These are phyloP conservation scores for Siniperca scherzeri DNA, from an alignment of 2,797 vertebrate genomes.

Conservation along the genomic window DNA sequence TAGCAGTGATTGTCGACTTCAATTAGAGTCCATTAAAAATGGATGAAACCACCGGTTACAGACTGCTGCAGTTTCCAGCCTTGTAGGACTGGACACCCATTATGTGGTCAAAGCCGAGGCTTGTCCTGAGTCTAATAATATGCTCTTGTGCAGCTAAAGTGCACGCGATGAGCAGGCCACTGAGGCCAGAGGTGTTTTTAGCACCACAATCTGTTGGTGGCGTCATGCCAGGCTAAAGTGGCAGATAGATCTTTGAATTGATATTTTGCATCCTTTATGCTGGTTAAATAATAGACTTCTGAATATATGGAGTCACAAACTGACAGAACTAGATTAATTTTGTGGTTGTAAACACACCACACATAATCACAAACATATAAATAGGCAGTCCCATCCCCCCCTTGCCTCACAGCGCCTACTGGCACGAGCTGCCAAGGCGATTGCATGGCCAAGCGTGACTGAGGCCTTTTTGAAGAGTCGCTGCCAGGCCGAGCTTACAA, in stretches of 20 bases:
- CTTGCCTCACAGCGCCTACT: constrained; percentile 20
- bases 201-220: neutral
- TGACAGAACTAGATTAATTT: neutral
- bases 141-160: constrained; percentile 26
- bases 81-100: constrained; percentile 16
- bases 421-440: constrained; percentile 55
- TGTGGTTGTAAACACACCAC: constrained; percentile 19
- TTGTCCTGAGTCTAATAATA: constrained; percentile 43
- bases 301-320: neutral
- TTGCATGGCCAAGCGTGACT: constrained; percentile 51
- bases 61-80: constrained; percentile 43
- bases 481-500: constrained; percentile 60
- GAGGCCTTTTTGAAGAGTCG: constrained; percentile 55
- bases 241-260: neutral
- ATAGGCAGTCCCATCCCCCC: constrained; percentile 15
- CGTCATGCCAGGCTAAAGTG: neutral
- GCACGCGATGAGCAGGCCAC: constrained; percentile 8
- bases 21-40: constrained; percentile 81
- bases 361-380: constrained; percentile 27
- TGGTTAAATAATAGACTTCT: constrained; percentile 11
- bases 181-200: constrained; percentile 32
- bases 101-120: constrained; percentile 10
- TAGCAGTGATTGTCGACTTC: constrained; percentile 59
- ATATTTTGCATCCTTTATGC: neutral
- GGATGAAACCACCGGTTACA: constrained; percentile 63